Base-by-base conservation (phyloP, 2,797 vertebrate genomes). In the Arnoldichthys spilopterus region DNA sequence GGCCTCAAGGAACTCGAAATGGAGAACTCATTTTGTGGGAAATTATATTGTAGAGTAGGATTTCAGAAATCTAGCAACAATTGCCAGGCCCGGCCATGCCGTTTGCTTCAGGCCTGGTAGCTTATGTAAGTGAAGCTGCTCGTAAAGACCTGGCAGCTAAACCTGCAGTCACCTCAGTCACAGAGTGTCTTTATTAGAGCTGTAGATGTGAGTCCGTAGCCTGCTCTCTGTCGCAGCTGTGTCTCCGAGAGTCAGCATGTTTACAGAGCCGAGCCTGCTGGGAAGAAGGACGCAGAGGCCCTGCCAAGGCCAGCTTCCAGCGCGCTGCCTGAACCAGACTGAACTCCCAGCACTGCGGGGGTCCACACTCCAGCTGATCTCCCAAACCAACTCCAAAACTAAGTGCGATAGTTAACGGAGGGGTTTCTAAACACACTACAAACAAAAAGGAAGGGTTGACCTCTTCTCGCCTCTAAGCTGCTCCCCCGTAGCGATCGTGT, bases 151-250 rank as follows among this genome's bases (percentile, higher is more conserved):
- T 69, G 47, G 3, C 45, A n/a, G n/a, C 45, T 2, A 11, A 32
- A 16, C 45, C 45, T 51, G 67, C 45, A 20, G 45, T 51, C 16
- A 6, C 45, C 7, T 8, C 6, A 18, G 43, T 11, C 3, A n/a
- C 24, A 20, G 37, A 20, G 64, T 0, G 40, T 37, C 75, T 56
- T 40, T 56, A 45, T 66, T 22, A 24, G 68, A 66, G 69, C 15
- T 6, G 3, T 16, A 11, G 56, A 49, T 28, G 56, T 49, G 53
- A 62, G 49, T 18, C 6, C 59, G 66, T 32, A 26, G 76, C 12
- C 43, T 76, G 47, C 40, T 22, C 61, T 74, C 62, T 22, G 69
- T 69, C 37, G 12, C 76, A 64, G 81, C 76, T 72, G 71, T 15
- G 54, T 47, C 58, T 49, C 61, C 15, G 47, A 58, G 51, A 66